Base-by-base conservation (phyloP, 2,888 invertebrate genomes). In the Gastrophysa polygoni region DNA sequence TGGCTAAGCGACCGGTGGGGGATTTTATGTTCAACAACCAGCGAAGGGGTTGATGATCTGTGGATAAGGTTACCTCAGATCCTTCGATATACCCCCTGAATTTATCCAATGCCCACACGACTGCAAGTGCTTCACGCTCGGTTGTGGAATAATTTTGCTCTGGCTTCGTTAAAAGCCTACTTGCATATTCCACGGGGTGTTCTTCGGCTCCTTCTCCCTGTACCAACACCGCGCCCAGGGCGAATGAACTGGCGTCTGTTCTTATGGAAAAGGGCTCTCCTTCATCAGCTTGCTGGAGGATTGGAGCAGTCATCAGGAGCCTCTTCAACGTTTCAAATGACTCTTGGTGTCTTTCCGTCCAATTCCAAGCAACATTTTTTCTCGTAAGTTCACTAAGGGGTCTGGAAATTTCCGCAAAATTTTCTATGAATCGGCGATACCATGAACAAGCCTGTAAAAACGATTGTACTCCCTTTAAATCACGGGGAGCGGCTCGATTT, bases 11-110 rank as follows among this genome's bases (percentile, higher is more conserved):
- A 17, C 59, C 64, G 3, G 48, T 65, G 3, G 67, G 62, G 14
- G 64, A 52, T 44, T 57, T 57, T 21, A 64, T 20, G 49, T 3
- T 38, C 14, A 56, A 11, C 43, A 84, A 63, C 80, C 81, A 84
- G 74, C 80, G 79, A 28, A 85, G 69, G 0, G 83, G 79, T 62
- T 81, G 77, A 57, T 83, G 83, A 59, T 84, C 83, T 0, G 81
- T 82, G 2, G 75, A 63, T 0, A 83, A 68, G 0, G 64, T 64
- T 17, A 81, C 78, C 0, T 71, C 58, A 3, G 72, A 32, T 0
- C 79, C 77, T 50, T 80, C 79, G 0, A 83, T 68, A 58, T 80
- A 83, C 0, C 75, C 77, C 20, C 78, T 28, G 32, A 81, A 82
- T 58, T 80, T 80, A 72, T n/a, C n/a, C n/a, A n/a, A n/a, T n/a